Base-by-base conservation (phyloP, 2,888 invertebrate genomes). In the Platycheirus albimanus region DNA sequence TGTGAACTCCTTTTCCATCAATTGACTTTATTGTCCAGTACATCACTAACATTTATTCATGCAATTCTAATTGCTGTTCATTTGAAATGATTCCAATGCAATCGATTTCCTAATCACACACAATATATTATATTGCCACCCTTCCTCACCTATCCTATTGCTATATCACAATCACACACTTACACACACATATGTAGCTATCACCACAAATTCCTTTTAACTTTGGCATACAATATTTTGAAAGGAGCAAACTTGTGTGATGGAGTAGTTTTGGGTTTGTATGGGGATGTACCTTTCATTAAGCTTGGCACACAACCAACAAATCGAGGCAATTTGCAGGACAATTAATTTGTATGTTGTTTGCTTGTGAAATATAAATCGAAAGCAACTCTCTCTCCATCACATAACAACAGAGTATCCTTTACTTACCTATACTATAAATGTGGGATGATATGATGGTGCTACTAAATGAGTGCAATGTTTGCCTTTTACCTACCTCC, bases 281-380 rank as follows among this genome's bases (percentile, higher is more conserved):
- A n/a, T 43, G 30, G 47, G 69, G 43, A 45, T 41, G 38, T 63
- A 24, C 76, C 64, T 70, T 80, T 64, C 75, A 80, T 75, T 80
- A 75, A 75, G 75, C 76, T 80, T 58, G 70, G 80, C 76, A 81
- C 58, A 76, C 66, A 66, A 81, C 61, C 77, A 77, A 71, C 77
- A 77, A 81, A 81, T 81, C 52, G 71, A 71, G 81, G 77, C 71
- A 81, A 77, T 81, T 81, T 77, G 67, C 61, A 77, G 77, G 66
- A 77, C 81, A 77, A 81, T 77, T 81, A 77, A 63, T 81, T 77
- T 67, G 67, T 77, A 63, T 71, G 66, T 49, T 81, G 77, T 81
- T 67, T 81, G 81, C 77, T 43, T 49, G 61, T 66, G 71, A 72
- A 76, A 66, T 81, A 70, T 80, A 51, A 61, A 52, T 70, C 30